These are phyloP conservation scores for Byasa hedistus DNA, from an alignment of 2,888 invertebrate genomes.

Conservation along the genomic window DNA sequence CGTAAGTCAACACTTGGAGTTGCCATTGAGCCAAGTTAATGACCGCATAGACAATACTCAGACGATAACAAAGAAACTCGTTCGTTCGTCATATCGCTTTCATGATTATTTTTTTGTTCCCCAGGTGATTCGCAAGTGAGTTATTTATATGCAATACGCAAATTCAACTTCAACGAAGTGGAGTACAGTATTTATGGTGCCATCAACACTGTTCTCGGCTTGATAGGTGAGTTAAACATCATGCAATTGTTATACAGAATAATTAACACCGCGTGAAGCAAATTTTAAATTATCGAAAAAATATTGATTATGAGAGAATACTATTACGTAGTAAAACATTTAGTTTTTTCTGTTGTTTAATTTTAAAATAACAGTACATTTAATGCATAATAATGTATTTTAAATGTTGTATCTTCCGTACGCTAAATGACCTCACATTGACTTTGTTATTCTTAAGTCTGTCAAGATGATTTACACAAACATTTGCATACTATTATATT, in stretches of 20 bases:
- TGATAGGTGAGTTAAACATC: slow-evolving; percentile 59
- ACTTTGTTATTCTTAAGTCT: neutral
- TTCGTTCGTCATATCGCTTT: slow-evolving; percentile 20
- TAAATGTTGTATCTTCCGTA: too few species aligned
- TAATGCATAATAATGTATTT: too few species aligned
- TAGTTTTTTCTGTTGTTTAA: too few species aligned
- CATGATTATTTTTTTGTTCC: slow-evolving; percentile 36
- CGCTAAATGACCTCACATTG: neutral
- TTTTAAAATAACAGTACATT: too few species aligned
- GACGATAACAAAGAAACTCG: slow-evolving; percentile 28
- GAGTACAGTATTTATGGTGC: slow-evolving; percentile 74
- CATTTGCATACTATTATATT: neutral
- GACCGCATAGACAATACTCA: slow-evolving; percentile 26
- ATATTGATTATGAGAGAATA: neutral
- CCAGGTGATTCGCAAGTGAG: slow-evolving; percentile 76
- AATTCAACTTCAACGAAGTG: slow-evolving; percentile 70
- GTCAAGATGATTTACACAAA: neutral
- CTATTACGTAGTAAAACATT: neutral
- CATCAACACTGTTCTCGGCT: slow-evolving; percentile 67
- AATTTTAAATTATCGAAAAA: neutral
- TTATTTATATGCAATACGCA: slow-evolving; percentile 70
- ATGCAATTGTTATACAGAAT: neutral
- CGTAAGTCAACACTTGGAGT: slow-evolving; percentile 5
- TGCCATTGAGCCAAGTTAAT: slow-evolving; percentile 22
- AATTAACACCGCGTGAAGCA: neutral